phyloP scores from a whole-genome alignment of 2,797 vertebrate species.

The Sebastiscus albofasciatus region DNA sequence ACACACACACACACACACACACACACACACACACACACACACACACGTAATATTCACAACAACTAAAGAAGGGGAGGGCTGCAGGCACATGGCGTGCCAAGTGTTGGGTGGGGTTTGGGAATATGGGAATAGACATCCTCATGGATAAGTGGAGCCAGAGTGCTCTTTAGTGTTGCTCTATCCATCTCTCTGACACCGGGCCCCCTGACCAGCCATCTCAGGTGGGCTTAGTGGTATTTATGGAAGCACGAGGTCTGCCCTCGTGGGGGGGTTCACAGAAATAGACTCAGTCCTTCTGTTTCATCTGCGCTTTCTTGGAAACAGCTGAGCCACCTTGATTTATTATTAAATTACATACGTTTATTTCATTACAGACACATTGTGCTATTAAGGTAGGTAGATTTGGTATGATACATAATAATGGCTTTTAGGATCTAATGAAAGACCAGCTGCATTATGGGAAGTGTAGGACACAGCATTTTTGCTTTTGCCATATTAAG shows the following conservation, averaged over 20 bases:
- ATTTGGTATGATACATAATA: neutral
- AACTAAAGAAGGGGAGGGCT: neutral
- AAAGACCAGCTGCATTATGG: neutral
- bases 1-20: too few relatives aligned
- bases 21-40: too few relatives aligned
- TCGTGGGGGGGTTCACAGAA: slow-evolving; percentile 33
- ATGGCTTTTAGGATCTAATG: neutral
- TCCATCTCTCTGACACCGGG: slow-evolving; percentile 73
- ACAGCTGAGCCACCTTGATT: neutral
- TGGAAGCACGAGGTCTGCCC: slow-evolving; percentile 62
- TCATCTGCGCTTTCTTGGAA: neutral
- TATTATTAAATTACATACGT: neutral
- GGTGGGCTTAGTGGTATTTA: slow-evolving; percentile 74
- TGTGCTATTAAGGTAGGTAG: neutral
- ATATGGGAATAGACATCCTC: slow-evolving; percentile 60
- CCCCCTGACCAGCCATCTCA: slow-evolving; percentile 65
- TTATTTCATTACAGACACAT: neutral
- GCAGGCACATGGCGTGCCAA: slow-evolving; percentile 20
- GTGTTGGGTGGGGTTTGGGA: slow-evolving; percentile 44
- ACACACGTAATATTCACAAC: neutral
- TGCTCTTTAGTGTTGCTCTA: slow-evolving; percentile 74
- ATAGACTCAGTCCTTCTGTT: slow-evolving; percentile 24
- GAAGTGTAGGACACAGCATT: neutral
- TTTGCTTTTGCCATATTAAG: neutral
- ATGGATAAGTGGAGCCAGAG: slow-evolving; percentile 66